phyloP scores from a whole-genome alignment of 1,140 invertebrate genomes.

The Drosophila murphyi region DNA sequence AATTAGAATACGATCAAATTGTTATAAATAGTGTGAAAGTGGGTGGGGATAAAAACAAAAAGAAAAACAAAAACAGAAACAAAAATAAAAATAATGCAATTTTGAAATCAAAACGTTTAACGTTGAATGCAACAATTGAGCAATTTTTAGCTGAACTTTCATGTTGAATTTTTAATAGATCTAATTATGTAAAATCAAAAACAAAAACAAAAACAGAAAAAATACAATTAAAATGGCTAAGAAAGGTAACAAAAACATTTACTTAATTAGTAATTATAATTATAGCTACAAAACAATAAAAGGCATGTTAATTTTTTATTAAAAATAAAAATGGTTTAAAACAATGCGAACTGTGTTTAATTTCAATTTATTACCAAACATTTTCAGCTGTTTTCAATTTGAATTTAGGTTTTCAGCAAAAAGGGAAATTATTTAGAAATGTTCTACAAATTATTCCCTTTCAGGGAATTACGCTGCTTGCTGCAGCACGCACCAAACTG shows the following conservation, averaged over 20 bases:
- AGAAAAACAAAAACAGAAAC: slow-evolving; percentile 52
- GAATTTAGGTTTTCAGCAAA: background rate
- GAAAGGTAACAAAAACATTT: slow-evolving; percentile 72
- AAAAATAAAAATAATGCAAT: slow-evolving; percentile 51
- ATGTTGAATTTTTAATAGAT: slow-evolving; percentile 70
- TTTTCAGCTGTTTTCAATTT: background rate
- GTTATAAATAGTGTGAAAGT: slow-evolving; percentile 45
- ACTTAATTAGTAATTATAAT: slow-evolving; percentile 82
- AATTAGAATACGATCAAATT: slow-evolving; percentile 59
- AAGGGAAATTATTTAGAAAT: background rate
- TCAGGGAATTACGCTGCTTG: background rate
- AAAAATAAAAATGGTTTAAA: slow-evolving; percentile 81
- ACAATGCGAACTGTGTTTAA: slow-evolving; percentile 31
- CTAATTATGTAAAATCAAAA: slow-evolving; percentile 17
- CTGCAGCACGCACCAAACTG: background rate
- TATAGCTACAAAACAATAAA: slow-evolving; percentile 74
- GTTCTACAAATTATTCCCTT: background rate
- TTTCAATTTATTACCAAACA: background rate
- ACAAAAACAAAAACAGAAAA: slow-evolving; percentile 44
- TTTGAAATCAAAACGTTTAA: slow-evolving; percentile 70
- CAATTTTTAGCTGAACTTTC: slow-evolving; percentile 76
- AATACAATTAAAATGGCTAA: slow-evolving; percentile 55
- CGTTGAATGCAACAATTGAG: slow-evolving; percentile 71
- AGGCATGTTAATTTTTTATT: slow-evolving; percentile 81
- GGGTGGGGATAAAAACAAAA: slow-evolving; percentile 21